Base-by-base conservation (phyloP, 2,797 vertebrate genomes). In the Hirundo rustica region DNA sequence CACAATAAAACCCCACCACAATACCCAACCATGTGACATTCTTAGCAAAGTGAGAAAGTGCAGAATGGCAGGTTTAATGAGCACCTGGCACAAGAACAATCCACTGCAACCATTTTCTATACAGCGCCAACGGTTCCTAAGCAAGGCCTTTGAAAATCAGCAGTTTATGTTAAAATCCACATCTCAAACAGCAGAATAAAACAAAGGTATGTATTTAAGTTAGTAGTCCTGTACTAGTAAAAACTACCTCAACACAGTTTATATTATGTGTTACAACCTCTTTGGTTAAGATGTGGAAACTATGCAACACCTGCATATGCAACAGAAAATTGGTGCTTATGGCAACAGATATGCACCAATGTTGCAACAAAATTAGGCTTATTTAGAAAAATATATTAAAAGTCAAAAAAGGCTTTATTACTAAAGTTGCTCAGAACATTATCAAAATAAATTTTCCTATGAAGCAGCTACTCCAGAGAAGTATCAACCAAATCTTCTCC, bases 341-440 rank as follows among this genome's bases (percentile, higher is more conserved):
- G 1, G 65, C 34, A 91, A 64, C 21, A 82, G 30, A 7, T 54
- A 78, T 1, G 22, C 54, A 65, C 25, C 61, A 62, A 66, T 7
- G 7, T 7, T 73, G 60, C 44, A 90, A 57, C 7, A 85, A 89
- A 80, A 79, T 17, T 7, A 57, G 34, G 9, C 5, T 74, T 83
- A 47, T 30, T 92, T 64, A 53, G 29, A 82, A 85, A 89, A 91
- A 61, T 15, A 27, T 5, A 76, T 57, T 76, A 65, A 88, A 89
- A 91, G 15, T 51, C 4, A 58, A 55, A 81, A 72, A 82, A 57
- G 9, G 45, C 4, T 54, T 55, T 16, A 80, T n/a, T 64, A 26
- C 22, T 86, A 30, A 74, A 70, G 53, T 73, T 92, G 30, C 34
- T 58, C 21, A 32, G 45, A 89, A 81, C 10, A 50, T 42, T 51